These are phyloP conservation scores for Machaerirhynchus nigripectus DNA, from an alignment of 2,113 vertebrate species.

Conservation along the genomic window DNA sequence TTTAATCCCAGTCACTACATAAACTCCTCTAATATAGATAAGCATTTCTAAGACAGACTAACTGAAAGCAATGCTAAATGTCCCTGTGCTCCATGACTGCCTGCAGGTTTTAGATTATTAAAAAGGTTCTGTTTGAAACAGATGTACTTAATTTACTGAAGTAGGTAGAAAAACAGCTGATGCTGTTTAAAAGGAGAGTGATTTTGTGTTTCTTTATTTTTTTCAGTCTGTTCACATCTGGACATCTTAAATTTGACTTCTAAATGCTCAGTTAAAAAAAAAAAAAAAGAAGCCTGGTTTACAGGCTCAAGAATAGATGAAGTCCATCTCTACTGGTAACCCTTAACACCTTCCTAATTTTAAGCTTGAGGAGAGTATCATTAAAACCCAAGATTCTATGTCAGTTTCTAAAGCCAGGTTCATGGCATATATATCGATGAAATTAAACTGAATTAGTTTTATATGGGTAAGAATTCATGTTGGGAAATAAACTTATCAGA, in stretches of 20 bases:
- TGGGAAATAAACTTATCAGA: not conserved
- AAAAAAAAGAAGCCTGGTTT: not conserved
- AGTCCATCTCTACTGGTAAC: not conserved
- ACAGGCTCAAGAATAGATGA: not conserved
- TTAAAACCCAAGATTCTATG: not conserved
- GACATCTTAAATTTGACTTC: not conserved
- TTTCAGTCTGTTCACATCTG: not conserved
- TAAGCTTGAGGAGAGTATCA: not conserved
- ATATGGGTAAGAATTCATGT: not conserved
- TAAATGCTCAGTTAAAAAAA: not conserved
- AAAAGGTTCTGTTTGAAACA: not conserved
- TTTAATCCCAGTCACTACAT: not conserved
- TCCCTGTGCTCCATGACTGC: not conserved
- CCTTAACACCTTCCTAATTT: not conserved
- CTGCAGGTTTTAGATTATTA: not conserved
- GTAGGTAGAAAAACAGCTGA: not conserved
- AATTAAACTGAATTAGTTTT: not conserved
- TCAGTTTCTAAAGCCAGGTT: not conserved
- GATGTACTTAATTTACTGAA: not conserved
- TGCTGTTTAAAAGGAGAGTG: not conserved
- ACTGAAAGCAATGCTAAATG: slow-evolving; percentile 17
- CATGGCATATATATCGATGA: not conserved
- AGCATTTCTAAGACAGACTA: not conserved
- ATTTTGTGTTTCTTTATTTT: not conserved
- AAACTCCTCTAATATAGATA: slow-evolving; percentile 10